Percentiles rank a stretch among this genome's conserved stretches.
These are phyloP conservation scores for Parotocinclus haroldoi DNA, from an alignment of 2,797 vertebrate genomes.

Conservation along the genomic window DNA sequence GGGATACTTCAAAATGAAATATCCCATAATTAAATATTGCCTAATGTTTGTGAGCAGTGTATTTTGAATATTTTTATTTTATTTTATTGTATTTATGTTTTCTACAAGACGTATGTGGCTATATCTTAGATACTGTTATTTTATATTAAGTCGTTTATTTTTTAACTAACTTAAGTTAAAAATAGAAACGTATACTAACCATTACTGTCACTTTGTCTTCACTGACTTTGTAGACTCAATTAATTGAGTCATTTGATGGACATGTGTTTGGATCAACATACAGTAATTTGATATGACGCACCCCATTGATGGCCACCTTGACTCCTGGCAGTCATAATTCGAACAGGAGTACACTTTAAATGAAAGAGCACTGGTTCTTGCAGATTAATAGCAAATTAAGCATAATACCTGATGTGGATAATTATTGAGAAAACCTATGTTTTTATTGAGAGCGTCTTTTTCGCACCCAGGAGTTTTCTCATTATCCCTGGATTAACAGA, in stretches of 20 bases:
- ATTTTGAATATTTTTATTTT: no score
- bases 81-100: no score
- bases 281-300: conserved; percentile 12
- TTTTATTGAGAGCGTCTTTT: conserved; percentile 30
- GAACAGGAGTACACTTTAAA: conserved; percentile 52
- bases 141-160: no score
- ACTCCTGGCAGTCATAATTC: conserved; percentile 40
- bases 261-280: conserved; percentile 34
- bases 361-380: conserved; percentile 33
- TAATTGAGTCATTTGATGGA: background rate
- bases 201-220: no score
- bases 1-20: no score
- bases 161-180: no score
- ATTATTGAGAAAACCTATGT: conserved; percentile 28
- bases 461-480: conserved; percentile 54
- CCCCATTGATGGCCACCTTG: conserved; percentile 22
- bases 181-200: no score
- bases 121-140: no score
- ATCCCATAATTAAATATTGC: no score
- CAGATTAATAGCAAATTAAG: conserved; percentile 28
- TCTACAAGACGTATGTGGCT: no score
- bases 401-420: conserved; percentile 43
- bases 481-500: conserved; percentile 63
- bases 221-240: no score
- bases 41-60: no score